phyloP scores from a whole-genome alignment of 2,888 invertebrate genomes.

The Oligia fasciuncula region DNA sequence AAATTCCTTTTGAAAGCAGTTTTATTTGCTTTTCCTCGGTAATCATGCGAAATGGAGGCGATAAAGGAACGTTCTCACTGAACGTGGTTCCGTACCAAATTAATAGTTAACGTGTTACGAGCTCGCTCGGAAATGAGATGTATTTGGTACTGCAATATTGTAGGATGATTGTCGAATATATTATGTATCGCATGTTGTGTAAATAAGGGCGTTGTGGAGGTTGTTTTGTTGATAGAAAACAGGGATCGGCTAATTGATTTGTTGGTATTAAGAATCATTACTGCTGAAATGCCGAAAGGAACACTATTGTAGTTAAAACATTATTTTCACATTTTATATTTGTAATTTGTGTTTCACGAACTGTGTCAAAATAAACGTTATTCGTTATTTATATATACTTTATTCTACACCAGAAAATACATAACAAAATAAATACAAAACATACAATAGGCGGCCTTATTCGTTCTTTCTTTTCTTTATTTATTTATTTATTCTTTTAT shows the following conservation, averaged over 20 bases:
- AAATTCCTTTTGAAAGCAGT: constrained; percentile 26
- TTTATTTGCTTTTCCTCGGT: constrained; percentile 43
- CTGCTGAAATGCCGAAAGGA: too few relatives aligned
- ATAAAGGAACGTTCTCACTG: constrained; percentile 22
- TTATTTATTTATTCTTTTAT: too few relatives aligned
- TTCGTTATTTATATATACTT: too few relatives aligned
- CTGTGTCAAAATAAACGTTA: too few relatives aligned
- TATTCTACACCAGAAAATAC: too few relatives aligned
- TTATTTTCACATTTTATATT: too few relatives aligned
- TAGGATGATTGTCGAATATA: constrained; percentile 31
- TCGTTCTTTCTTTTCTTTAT: too few relatives aligned
- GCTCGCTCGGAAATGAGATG: constrained; percentile 30
- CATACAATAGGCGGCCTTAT: too few relatives aligned
- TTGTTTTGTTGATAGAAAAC: constrained; percentile 12
- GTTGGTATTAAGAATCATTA: not conserved
- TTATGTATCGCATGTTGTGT: constrained; percentile 38
- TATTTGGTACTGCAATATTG: constrained; percentile 23
- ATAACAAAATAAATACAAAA: too few relatives aligned
- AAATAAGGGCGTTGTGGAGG: constrained; percentile 2
- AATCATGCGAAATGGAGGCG: constrained; percentile 50
- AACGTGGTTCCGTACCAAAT: constrained; percentile 40
- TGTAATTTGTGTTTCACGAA: too few relatives aligned
- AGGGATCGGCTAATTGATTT: constrained; percentile 2
- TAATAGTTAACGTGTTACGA: constrained; percentile 22
- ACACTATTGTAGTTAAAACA: too few relatives aligned